Percentiles rank a stretch among this genome's conserved stretches.
Evolutionary conservation across 2,888 invertebrate genomes (phyloP).

Genomic region (Mythimna loreyi): DNA sequence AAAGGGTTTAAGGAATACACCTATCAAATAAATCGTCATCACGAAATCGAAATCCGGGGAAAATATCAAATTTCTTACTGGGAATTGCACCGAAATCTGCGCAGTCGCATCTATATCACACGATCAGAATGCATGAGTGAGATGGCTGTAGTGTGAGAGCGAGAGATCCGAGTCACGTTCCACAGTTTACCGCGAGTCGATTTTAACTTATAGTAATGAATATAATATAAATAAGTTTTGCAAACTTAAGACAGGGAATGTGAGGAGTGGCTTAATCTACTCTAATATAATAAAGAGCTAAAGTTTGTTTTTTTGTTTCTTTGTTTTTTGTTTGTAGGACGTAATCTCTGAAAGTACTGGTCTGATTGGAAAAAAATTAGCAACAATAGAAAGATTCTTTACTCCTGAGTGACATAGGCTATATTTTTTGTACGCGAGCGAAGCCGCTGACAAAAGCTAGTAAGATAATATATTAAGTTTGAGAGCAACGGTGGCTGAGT

Average conservation of each 20-base stretch:
- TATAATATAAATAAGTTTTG: conserved; percentile 80
- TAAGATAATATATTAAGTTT: too few species aligned
- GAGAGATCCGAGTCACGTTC: conserved; percentile 70
- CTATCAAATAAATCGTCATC: conserved; percentile 45
- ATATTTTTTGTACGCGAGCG: too few species aligned
- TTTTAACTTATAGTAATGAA: conserved; percentile 81
- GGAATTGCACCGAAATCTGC: conserved; percentile 60
- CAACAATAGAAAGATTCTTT: too few species aligned
- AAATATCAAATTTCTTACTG: conserved; percentile 64
- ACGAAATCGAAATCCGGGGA: conserved; percentile 27
- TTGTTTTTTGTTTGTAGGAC: too few species aligned
- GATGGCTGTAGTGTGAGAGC: conserved; percentile 53
- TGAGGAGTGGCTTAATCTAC: conserved; percentile 59
- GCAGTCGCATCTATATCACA: conserved; percentile 64
- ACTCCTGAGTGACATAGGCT: too few species aligned
- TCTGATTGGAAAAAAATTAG: too few species aligned
- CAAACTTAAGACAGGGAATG: conserved; percentile 57
- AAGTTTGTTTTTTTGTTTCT: too few species aligned
- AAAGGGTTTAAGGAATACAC: conserved; percentile 12
- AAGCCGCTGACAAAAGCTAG: too few species aligned
- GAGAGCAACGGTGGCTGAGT: too few species aligned
- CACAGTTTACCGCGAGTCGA: conserved; percentile 79
- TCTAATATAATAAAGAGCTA: too few species aligned
- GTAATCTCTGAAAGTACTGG: too few species aligned
- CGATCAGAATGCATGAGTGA: conserved; percentile 59